Evolutionary conservation across 2,113 vertebrate species (phyloP), one percentile per base, ranked within the genome.

Genomic region (Proteles cristata): DNA sequence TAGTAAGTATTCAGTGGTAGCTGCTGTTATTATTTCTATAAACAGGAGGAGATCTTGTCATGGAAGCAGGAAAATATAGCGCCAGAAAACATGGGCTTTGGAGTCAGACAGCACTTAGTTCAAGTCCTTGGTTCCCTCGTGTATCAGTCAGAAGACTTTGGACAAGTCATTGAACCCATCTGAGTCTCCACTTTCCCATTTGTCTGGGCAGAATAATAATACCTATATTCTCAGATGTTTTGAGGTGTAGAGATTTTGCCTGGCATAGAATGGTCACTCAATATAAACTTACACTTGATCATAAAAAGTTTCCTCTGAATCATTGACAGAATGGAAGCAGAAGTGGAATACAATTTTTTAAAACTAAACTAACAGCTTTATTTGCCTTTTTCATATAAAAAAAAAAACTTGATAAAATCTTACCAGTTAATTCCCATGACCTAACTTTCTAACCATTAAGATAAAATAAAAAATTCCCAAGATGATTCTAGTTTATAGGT

Each of bases 381-480:
- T 61, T 55, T 33, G 31, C 23, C 50, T 88, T 76, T 43, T 58
- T 58, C 9, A 66, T 79, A 43, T 31, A 68, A 95, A 90, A 85
- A 23, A 63, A 71, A 68, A 63, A n/a, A 0, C 68, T 89, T 87
- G 65, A 90, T 89, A 86, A 89, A 66, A 90, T 93, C 33, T 66
- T 93, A 96, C 77, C 61, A 63, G 26, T 66, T 94, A 82, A 88
- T 88, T 96, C 77, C 69, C 63, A 80, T 91, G 90, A 85, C 88
- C 31, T 77, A 89, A 71, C 43, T 88, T 91, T 91, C 81, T 66
- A 85, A 89, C 23, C 50, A 58, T 74, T 93, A 84, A 74, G 39
- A 43, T 53, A 71, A 94, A 91, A 69, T n/a, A 14, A 48, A 61
- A 96, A 85, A 85, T 73, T 79, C 45, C n/a, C 73, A 94, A 80